Evolutionary conservation across 2,888 invertebrate genomes (phyloP), one percentile per base, ranked within the genome.

Genomic region (Gordius sp.): DNA sequence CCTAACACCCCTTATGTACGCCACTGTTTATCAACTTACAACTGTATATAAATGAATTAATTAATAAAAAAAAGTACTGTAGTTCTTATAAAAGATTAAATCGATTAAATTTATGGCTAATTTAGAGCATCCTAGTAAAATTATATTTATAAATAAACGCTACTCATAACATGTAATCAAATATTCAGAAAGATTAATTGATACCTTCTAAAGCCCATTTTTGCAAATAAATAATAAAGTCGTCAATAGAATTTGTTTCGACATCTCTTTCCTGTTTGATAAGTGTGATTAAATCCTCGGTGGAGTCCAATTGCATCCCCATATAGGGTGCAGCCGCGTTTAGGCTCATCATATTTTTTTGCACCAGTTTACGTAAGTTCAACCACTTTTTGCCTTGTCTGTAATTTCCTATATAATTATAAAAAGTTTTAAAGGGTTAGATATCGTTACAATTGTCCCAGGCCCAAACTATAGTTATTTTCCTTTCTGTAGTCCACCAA

Each of bases 141-240:
- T n/a, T n/a, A n/a, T n/a, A n/a, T n/a, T n/a, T n/a, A n/a, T n/a
- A n/a, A n/a, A n/a, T n/a, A n/a, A n/a, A n/a, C n/a, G n/a, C n/a
- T n/a, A n/a, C n/a, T n/a, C n/a, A n/a, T n/a, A n/a, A n/a, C n/a
- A n/a, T n/a, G n/a, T n/a, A n/a, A n/a, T n/a, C n/a, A n/a, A n/a
- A n/a, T n/a, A n/a, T n/a, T n/a, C n/a, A n/a, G n/a, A n/a, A n/a
- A n/a, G n/a, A n/a, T n/a, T n/a, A n/a, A n/a, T n/a, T n/a, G n/a
- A n/a, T 47, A 47, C 47, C 8, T 47, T 47, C 47, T 23, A 47
- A 20, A n/a, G 47, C 8, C 47, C 47, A 47, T 47, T 20, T 47
- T 47, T 47, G 47, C 23, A 47, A 23, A 20, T 47, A 20, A 8
- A 8, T 4, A 4, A 47, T 47, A 47, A 47, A 47, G n/a, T 33